phyloP scores from a whole-genome alignment of 2,797 vertebrate species.

The Crax fasciolata region DNA sequence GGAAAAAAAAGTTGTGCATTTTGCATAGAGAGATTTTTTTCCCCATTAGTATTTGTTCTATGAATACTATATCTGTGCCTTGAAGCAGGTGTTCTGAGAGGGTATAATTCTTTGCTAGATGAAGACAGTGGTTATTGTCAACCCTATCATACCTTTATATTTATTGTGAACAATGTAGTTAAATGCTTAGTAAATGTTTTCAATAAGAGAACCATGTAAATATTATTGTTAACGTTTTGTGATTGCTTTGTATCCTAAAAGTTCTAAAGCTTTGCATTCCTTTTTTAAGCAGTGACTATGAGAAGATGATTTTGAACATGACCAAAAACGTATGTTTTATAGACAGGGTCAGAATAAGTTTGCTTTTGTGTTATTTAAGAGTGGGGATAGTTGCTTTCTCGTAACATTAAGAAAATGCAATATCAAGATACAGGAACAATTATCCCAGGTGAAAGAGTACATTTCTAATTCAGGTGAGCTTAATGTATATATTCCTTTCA shows the following conservation, averaged over 20 bases:
- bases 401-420: neutral
- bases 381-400: neutral
- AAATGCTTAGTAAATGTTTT: constrained; percentile 1
- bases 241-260: neutral
- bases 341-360: neutral
- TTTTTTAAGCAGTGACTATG: neutral
- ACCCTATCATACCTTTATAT: neutral
- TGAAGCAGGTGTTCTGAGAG: neutral
- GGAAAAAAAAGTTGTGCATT: fast-evolving
- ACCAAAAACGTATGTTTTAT: neutral
- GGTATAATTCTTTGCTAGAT: neutral
- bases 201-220: neutral
- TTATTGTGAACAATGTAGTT: neutral
- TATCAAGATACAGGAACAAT: neutral
- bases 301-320: neutral
- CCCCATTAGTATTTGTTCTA: neutral
- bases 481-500: neutral
- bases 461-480: constrained; percentile 7
- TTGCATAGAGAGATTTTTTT: fast-evolving
- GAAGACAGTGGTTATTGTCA: neutral
- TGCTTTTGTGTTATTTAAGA: neutral
- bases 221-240: neutral
- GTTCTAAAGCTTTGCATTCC: fast-evolving
- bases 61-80: neutral
- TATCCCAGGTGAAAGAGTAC: neutral